Evolutionary conservation across 1,140 invertebrate species (phyloP), one percentile per base, ranked within the genome.

Genomic region (Temnothorax nylanderi): DNA sequence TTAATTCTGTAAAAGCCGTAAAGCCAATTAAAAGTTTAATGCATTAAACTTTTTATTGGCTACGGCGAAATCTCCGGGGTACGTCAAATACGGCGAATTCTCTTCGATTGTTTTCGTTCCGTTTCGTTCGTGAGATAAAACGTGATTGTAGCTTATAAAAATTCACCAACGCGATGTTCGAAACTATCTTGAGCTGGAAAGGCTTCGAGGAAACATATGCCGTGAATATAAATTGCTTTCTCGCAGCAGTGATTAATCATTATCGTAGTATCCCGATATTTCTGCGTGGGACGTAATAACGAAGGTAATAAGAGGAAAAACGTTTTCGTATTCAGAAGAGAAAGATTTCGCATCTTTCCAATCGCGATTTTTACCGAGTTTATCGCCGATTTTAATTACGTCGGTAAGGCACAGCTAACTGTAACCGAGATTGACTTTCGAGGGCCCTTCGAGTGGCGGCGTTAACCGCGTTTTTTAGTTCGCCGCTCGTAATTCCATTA

Each of bases 351-450:
- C n/a, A 13, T 62, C 37, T 78, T 34, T n/a, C 13, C 16, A 3
- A 32, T 75, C n/a, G 3, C 32, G 13, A 6, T 16, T 54, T 44
- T 77, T 32, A 56, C 0, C 44, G 44, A 8, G 16, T 77, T 85
- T 34, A 78, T 18, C 16, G 41, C 8, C 60, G 37, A 51, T 56
- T 60, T 41, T 78, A 64, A 85, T 85, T 58, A 82, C 32, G 18
- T 41, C 44, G 21, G n/a, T 1, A 21, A 37, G 18, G 32, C 10
- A 37, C 26, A 34, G 37, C 11, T 56, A 41, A 21, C 34, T 26
- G 11, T 47, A 69, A 69, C 18, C 32, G 54, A 26, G 69, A 49
- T 4, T 84, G 74, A 62, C 56, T 84, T 75, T 60, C 71, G 41
- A 56, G 13, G 44, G 21, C 5, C 21, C 7, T 47, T 10, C 32